phyloP scores from a whole-genome alignment of 1,140 invertebrate species.

The Homalodisca vitripennis region DNA sequence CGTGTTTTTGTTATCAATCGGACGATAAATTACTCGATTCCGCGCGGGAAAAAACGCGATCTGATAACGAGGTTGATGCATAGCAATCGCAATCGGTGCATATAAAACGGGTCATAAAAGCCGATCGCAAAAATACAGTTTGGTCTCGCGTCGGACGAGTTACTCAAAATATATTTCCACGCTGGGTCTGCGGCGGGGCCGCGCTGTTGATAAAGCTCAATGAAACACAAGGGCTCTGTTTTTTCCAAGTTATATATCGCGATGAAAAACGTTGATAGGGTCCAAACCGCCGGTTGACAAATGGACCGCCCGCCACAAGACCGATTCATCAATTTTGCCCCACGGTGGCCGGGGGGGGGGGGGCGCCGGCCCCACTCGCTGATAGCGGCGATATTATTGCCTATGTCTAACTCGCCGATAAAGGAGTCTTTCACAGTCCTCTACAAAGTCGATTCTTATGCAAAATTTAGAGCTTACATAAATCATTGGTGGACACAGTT shows the following conservation, averaged over 20 bases:
- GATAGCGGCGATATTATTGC: neutral
- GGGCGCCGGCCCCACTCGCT: neutral
- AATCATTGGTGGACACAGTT: neutral
- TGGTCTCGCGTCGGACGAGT: neutral
- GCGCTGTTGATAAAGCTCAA: constrained; percentile 22
- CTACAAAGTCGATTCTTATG: neutral
- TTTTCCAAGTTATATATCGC: constrained; percentile 34
- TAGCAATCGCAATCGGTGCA: constrained; percentile 1
- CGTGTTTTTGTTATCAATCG: constrained; percentile 17
- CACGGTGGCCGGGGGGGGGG: neutral
- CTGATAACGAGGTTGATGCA: constrained; percentile 26
- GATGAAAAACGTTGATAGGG: constrained; percentile 32
- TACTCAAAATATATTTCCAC: constrained; percentile 29
- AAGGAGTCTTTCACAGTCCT: neutral
- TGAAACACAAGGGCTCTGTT: constrained; percentile 25
- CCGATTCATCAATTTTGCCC: constrained; percentile 24
- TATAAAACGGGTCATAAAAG: constrained; percentile 2
- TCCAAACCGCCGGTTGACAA: constrained; percentile 18
- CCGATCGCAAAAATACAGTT: constrained; percentile 8
- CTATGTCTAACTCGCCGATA: neutral
- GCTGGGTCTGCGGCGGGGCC: neutral
- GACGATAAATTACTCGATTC: neutral
- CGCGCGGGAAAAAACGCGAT: constrained; percentile 28
- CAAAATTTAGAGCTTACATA: neutral
- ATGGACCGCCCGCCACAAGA: neutral